Percentiles rank a stretch among this genome's conserved stretches.
Evolutionary conservation across 1,140 invertebrate genomes (phyloP).

Genomic region (Brachionus koreanus): DNA sequence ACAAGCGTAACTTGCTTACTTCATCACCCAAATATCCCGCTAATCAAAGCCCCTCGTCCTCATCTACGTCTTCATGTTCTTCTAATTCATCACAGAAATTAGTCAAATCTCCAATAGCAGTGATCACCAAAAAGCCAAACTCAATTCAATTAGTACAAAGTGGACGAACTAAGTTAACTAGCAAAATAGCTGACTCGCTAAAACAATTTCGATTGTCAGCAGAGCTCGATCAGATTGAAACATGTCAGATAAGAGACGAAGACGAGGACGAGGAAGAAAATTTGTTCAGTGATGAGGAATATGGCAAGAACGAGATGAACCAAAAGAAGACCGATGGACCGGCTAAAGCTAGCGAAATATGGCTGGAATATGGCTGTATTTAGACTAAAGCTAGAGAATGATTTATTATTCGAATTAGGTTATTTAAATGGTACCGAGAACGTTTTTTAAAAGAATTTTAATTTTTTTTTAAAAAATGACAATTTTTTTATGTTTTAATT

Average conservation of each 20-base stretch:
- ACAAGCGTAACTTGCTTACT: neutral
- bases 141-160: slow-evolving; percentile 28
- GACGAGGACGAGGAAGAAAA: slow-evolving; percentile 12
- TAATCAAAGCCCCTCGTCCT: slow-evolving; percentile 6
- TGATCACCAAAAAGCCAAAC: slow-evolving; percentile 35
- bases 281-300: slow-evolving; percentile 25
- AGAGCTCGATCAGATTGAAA: neutral
- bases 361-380: slow-evolving; percentile 42
- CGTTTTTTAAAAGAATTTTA: slow-evolving; percentile 11
- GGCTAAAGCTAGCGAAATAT: neutral
- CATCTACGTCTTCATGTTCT: slow-evolving; percentile 14
- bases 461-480: neutral
- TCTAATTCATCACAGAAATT: slow-evolving; percentile 22
- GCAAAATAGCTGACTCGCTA: slow-evolving; percentile 22
- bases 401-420: neutral
- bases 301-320: neutral
- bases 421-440: neutral
- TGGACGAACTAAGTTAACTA: neutral
- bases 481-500: slow-evolving; percentile 7
- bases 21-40: neutral
- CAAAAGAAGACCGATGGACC: neutral
- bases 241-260: slow-evolving; percentile 12
- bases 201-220: slow-evolving; percentile 19
- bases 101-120: slow-evolving; percentile 5
- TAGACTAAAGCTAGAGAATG: neutral